These are phyloP conservation scores for Sebastes kiyomatsui DNA, from an alignment of 2,797 vertebrate genomes.

Conservation along the genomic window DNA sequence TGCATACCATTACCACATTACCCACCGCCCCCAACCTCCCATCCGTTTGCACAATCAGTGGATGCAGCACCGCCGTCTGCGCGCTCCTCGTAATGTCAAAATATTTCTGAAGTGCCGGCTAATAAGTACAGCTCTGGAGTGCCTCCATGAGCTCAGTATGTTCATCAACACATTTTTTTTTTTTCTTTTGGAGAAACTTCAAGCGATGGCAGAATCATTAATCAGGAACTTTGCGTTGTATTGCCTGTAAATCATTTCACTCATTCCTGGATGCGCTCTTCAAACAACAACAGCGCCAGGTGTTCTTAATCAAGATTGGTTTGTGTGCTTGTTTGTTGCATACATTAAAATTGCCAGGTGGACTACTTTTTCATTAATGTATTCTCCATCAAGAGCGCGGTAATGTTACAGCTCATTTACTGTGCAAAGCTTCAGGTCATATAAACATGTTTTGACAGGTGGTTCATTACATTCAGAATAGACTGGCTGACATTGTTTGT, in stretches of 20 bases:
- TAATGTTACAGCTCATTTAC: conserved; percentile 78
- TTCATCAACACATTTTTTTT: conserved; percentile 48
- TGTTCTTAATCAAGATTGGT: conserved; percentile 72
- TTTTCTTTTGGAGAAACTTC: conserved; percentile 51
- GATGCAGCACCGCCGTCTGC: conserved; percentile 15
- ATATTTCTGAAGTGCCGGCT: conserved; percentile 61
- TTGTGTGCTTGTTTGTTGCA: conserved; percentile 65
- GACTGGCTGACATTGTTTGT: conserved; percentile 25
- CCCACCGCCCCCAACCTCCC: not conserved
- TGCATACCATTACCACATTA: conserved; percentile 61
- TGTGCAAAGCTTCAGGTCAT: conserved; percentile 62
- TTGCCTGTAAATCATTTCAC: conserved; percentile 54
- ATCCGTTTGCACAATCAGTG: conserved; percentile 34
- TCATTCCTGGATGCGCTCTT: conserved; percentile 49
- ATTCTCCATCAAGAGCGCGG: conserved; percentile 57
- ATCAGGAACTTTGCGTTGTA: conserved; percentile 60
- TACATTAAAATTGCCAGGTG: conserved; percentile 73
- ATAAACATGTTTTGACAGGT: conserved; percentile 68
- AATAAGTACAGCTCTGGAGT: conserved; percentile 53
- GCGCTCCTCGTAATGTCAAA: conserved; percentile 39
- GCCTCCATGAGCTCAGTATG: conserved; percentile 62
- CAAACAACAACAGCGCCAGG: conserved; percentile 62
- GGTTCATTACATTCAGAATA: conserved; percentile 62
- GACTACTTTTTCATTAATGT: conserved; percentile 66
- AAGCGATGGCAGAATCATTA: conserved; percentile 56